phyloP scores from a whole-genome alignment of 53 echinoderm and acorn worm genomes.

The Holothuria leucospilota region DNA sequence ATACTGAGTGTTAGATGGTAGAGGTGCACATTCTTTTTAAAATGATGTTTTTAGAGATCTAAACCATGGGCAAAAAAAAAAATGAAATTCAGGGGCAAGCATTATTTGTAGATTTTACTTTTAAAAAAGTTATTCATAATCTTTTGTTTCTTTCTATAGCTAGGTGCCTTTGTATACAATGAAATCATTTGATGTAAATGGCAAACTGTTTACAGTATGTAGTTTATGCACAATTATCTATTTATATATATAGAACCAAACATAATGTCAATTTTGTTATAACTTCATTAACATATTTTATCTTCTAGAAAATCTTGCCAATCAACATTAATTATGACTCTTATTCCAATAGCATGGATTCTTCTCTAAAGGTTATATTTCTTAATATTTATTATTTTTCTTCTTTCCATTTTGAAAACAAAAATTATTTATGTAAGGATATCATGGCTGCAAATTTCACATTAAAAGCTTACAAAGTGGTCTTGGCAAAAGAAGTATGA shows the following conservation, averaged over 20 bases:
- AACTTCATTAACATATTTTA: background rate
- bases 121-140: no score
- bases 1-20: no score
- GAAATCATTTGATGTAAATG: constrained; percentile 27
- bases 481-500: constrained; percentile 36
- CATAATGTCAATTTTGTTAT: constrained; percentile 22
- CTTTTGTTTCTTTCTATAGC: background rate
- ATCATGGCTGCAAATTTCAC: constrained; percentile 40
- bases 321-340: constrained; percentile 13
- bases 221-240: constrained; percentile 36
- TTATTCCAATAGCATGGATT: constrained; percentile 32
- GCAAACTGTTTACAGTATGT: background rate
- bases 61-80: no score
- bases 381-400: constrained; percentile 25
- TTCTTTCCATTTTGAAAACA: constrained; percentile 15
- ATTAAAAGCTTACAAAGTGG: constrained; percentile 44
- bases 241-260: constrained; percentile 24
- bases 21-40: no score
- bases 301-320: constrained; percentile 25
- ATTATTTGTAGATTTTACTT: no score
- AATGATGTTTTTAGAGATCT: no score
- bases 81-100: no score
- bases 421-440: constrained; percentile 14
- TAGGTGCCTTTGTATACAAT: constrained; percentile 42
- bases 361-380: constrained; percentile 31